Percentiles rank a stretch among this genome's conserved stretches.
Conservation (phyloP, 2,797 vertebrate genomes). For the Anguilla megastoma region DNA sequence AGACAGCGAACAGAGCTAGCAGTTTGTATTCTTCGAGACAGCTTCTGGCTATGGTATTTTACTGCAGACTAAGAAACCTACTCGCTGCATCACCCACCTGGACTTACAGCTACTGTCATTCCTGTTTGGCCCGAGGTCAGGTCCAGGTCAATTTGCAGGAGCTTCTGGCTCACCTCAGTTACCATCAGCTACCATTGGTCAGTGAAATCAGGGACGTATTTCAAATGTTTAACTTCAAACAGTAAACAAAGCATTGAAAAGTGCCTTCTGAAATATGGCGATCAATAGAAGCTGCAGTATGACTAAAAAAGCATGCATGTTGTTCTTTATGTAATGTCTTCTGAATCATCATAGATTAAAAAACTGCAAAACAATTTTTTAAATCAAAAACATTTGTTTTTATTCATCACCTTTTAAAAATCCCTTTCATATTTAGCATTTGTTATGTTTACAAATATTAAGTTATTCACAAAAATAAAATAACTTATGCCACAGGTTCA, state of each 20-base stretch:
- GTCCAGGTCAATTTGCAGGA: not conserved
- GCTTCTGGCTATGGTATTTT: not conserved
- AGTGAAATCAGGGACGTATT: not conserved
- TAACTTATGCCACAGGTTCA: conserved; percentile 75
- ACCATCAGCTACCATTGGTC: not conserved
- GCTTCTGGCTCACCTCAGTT: not conserved
- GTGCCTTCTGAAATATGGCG: not conserved
- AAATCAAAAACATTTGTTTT: conserved; percentile 42
- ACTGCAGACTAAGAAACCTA: not conserved
- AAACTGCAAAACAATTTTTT: not conserved
- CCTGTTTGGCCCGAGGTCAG: not conserved
- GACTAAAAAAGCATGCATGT: not conserved
- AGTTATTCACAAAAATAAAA: conserved; percentile 84
- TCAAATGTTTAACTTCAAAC: not conserved
- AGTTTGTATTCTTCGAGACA: not conserved
- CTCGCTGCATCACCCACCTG: not conserved
- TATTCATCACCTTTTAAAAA: conserved; percentile 63
- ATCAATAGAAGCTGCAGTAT: not conserved
- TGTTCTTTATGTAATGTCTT: not conserved
- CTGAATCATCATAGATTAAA: not conserved
- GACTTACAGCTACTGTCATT: not conserved
- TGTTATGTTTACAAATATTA: conserved; percentile 81
- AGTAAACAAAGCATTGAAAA: not conserved
- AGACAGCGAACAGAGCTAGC: not conserved
- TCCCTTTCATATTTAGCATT: conserved; percentile 62